Conservation (phyloP, 2,797 vertebrate genomes). For the Crenuchus spilurus region DNA sequence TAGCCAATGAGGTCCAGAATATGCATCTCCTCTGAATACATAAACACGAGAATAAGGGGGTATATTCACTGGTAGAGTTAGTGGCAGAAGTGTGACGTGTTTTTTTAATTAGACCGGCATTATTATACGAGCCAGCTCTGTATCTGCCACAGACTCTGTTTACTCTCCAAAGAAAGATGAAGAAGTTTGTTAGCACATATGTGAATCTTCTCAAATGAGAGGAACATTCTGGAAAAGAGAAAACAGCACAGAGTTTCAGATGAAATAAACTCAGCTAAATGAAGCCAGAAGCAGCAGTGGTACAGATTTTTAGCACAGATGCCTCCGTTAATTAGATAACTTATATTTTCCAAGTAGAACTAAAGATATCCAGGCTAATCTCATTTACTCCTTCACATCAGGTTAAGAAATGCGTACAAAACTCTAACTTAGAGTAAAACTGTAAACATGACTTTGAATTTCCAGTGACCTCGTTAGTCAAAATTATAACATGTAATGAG, state of each 20-base stretch:
- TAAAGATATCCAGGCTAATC: not conserved
- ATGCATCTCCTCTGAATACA: constrained; percentile 65
- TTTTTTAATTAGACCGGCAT: constrained; percentile 31
- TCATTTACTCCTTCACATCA: not conserved
- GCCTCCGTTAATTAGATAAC: constrained; percentile 8
- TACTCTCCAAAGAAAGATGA: constrained; percentile 36
- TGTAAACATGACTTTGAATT: too few relatives aligned
- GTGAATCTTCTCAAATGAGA: not conserved
- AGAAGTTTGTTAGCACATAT: constrained; percentile 29
- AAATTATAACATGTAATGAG: too few relatives aligned
- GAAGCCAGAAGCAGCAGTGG: constrained; percentile 1
- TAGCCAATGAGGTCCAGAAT: constrained; percentile 69
- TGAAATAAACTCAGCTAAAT: constrained; percentile 18
- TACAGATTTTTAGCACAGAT: constrained; percentile 1
- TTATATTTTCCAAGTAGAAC: not conserved
- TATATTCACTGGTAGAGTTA: constrained; percentile 28
- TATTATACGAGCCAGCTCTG: constrained; percentile 32
- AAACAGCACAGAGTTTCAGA: constrained; percentile 18
- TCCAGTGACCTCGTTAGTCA: not conserved
- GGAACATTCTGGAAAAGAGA: not conserved
- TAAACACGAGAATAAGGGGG: constrained; percentile 35
- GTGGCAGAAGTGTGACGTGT: constrained; percentile 29
- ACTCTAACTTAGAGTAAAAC: too few relatives aligned
- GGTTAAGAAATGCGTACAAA: not conserved
- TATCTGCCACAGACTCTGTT: constrained; percentile 30